phyloP scores from a whole-genome alignment of 2,113 vertebrate species.

The Pan paniscus region DNA sequence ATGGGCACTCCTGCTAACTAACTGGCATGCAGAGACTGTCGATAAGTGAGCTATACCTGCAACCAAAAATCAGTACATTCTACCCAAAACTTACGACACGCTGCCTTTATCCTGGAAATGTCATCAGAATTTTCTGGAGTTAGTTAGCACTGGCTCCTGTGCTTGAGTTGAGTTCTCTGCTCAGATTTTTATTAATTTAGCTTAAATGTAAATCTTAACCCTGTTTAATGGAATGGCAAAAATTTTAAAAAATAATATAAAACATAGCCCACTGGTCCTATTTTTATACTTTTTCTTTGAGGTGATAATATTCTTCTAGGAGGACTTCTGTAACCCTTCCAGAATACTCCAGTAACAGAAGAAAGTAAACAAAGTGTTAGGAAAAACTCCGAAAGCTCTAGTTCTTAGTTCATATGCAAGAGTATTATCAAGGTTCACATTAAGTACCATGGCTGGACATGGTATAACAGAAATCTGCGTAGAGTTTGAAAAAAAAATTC shows the following conservation, averaged over 20 bases:
- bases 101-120: background rate
- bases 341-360: background rate
- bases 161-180: background rate
- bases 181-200: background rate
- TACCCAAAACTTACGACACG: background rate
- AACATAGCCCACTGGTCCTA: background rate
- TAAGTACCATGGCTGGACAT: background rate
- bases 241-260: background rate
- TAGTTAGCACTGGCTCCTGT: background rate
- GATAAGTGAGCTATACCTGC: constrained; percentile 71
- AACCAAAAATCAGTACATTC: background rate
- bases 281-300: background rate
- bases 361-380: background rate
- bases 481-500: background rate
- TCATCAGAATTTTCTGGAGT: background rate
- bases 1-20: constrained; percentile 54
- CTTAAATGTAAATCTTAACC: background rate
- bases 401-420: background rate
- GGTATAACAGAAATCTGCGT: constrained; percentile 13
- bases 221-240: background rate
- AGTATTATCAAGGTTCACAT: background rate
- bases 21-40: constrained; percentile 79
- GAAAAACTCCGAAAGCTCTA: background rate
- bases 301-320: background rate
- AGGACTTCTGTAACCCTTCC: background rate